These are phyloP conservation scores for Drosophila pseudotakahashii DNA, from an alignment of 2,888 invertebrate genomes.

Conservation along the genomic window DNA sequence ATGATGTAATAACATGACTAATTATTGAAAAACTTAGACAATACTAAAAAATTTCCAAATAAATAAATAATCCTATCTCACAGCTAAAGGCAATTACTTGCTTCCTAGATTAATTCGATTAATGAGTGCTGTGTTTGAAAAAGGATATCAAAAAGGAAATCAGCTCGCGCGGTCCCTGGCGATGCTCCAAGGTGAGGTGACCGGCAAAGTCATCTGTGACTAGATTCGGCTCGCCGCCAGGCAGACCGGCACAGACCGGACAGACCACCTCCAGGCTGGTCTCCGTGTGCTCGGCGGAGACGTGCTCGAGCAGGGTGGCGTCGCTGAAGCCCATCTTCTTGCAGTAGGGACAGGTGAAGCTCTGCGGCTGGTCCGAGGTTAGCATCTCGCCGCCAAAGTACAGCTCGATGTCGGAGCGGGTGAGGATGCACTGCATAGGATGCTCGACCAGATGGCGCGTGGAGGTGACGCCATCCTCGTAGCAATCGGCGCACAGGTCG, in stretches of 20 bases:
- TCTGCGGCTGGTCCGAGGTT: conserved; percentile 95
- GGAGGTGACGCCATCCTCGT: conserved; percentile 95
- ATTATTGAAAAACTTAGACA: not conserved
- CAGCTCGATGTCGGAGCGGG: conserved; percentile 97
- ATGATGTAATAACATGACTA: not conserved
- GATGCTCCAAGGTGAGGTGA: conserved; percentile 97
- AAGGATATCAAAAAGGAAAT: conserved; percentile 95
- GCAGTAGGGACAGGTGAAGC: conserved; percentile 99
- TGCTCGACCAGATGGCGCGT: conserved; percentile 97
- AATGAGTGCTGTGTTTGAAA: conserved; percentile 73
- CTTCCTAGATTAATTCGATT: not conserved
- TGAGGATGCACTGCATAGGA: conserved; percentile 99
- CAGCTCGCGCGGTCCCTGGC: conserved; percentile 94
- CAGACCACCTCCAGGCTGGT: conserved; percentile 98
- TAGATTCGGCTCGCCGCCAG: conserved; percentile 98
- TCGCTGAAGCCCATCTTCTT: conserved; percentile 98
- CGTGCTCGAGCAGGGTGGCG: conserved; percentile 94
- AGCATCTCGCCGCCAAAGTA: conserved; percentile 98
- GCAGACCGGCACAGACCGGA: conserved; percentile 98
- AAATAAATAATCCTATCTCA: not conserved
- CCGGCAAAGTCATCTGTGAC: conserved; percentile 99
- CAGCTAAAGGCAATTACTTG: not conserved
- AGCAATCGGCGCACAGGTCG: conserved; percentile 98
- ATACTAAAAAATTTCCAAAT: no score
- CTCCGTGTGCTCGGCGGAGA: conserved; percentile 95